Conservation (phyloP, 2,113 vertebrate genomes). For the Macaca fascicularis region DNA sequence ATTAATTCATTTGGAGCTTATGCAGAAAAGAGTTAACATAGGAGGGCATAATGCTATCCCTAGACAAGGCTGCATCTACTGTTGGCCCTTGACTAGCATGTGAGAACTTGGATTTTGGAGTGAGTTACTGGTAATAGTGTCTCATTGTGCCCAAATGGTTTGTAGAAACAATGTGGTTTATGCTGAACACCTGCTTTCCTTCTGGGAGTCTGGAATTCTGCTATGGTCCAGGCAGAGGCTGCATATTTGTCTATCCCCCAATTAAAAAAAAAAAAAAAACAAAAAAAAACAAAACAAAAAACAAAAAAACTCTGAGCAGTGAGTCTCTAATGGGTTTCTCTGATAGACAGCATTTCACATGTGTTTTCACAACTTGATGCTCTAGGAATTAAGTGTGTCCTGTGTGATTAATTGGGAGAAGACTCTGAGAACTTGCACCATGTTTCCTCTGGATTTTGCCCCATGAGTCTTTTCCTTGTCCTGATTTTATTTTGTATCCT, state of each 20-base stretch:
- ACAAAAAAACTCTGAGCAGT: neutral
- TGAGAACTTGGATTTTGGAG: neutral
- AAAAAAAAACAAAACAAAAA: neutral
- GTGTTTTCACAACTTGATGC: neutral
- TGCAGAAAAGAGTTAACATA: neutral
- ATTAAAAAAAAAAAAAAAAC: neutral
- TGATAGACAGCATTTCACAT: neutral
- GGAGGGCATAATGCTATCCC: neutral
- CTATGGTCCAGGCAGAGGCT: neutral
- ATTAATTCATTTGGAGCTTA: neutral
- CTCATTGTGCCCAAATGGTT: neutral
- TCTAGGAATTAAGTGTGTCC: neutral
- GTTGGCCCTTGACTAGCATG: neutral
- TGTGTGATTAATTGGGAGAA: neutral
- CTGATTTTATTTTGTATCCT: neutral
- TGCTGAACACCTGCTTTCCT: slow-evolving; percentile 23
- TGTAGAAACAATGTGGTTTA: neutral
- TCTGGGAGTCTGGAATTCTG: neutral
- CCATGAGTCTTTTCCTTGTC: neutral
- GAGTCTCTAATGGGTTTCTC: neutral
- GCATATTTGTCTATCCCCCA: neutral
- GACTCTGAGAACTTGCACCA: neutral
- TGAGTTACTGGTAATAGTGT: neutral
- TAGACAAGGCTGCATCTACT: neutral
- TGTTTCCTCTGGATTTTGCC: neutral